Base-by-base conservation (phyloP, 2,113 vertebrate species). In the Budorcas taxicolor region DNA sequence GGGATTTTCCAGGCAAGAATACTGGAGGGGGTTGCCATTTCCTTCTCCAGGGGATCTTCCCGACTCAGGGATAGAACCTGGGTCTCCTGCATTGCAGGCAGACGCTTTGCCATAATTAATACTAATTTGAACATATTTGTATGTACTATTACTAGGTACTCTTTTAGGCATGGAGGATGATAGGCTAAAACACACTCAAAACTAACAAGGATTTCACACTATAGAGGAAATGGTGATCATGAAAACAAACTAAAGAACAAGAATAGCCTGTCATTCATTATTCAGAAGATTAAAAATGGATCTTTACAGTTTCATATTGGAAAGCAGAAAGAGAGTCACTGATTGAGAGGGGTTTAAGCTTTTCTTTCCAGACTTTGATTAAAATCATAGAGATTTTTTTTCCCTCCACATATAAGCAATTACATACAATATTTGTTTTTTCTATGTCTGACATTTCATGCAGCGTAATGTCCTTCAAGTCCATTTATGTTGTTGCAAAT, bases 11-110 rank as follows among this genome's bases (percentile, higher is more conserved):
- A 60, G 58, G 27, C 58, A 29, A 60, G 27, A 60, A 60, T 60
- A 60, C 5, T 60, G 27, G 5, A 60, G 12, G 13, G 58, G 58
- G 58, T 13, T 60, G 57, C 57, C 25, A 58, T 58, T 58, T 58
- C 57, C 58, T 60, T 29, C 58, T 60, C 27, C 11, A 60, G 58
- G 27, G 58, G 58, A 60, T 29, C 27, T 60, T 60, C 11, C 57
- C 1, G 3, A 60, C 27, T 27, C 58, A 60, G 27, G 0, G 5
- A 29, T 60, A 0, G 27, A 60, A 29, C 27, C 27, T 0, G 0
- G 27, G 58, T 60, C 27, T 60, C 27, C 58, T 60, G 58, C 27
- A 60, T 60, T 60, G 11, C 58, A 60, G 58, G 58, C 27, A 60
- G 27, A 60, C 1, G 27, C 27, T 60, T 60, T 60, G 12, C 58